Evolutionary conservation across 2,888 invertebrate species (phyloP).

Genomic region (Metellina segmentata): DNA sequence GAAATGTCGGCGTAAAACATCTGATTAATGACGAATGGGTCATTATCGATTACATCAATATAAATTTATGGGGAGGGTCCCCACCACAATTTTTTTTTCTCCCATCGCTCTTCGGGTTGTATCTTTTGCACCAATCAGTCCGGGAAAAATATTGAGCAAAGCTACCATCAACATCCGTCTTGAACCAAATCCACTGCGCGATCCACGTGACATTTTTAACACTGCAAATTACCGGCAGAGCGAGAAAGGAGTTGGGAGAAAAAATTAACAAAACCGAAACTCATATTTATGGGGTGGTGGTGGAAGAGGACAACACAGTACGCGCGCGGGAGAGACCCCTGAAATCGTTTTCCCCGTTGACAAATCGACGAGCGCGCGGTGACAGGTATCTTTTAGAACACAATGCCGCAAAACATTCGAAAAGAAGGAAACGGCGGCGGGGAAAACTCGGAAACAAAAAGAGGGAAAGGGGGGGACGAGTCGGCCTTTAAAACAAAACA

Average conservation of each 20-base stretch:
- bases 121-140: slow-evolving; percentile 17
- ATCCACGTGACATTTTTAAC: slow-evolving; percentile 40
- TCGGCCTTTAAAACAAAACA: slow-evolving; percentile 36
- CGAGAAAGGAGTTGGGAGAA: neutral
- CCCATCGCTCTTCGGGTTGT: neutral
- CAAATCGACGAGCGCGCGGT: slow-evolving; percentile 62
- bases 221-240: slow-evolving; percentile 23
- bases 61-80: neutral
- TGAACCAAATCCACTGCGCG: neutral
- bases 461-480: neutral
- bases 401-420: slow-evolving; percentile 56
- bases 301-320: neutral
- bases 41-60: slow-evolving; percentile 26
- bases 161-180: slow-evolving; percentile 53
- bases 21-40: slow-evolving; percentile 37
- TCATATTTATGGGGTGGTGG: neutral
- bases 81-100: neutral
- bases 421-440: neutral
- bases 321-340: neutral
- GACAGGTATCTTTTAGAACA: slow-evolving; percentile 74
- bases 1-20: slow-evolving; percentile 39
- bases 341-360: slow-evolving; percentile 51
- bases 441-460: slow-evolving; percentile 47
- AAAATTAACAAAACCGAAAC: neutral
- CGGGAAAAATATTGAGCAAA: slow-evolving; percentile 16